Percentiles rank a stretch among this genome's conserved stretches.
Conservation (phyloP, 1,140 invertebrate genomes). For the Ostrea denselamellosa region DNA sequence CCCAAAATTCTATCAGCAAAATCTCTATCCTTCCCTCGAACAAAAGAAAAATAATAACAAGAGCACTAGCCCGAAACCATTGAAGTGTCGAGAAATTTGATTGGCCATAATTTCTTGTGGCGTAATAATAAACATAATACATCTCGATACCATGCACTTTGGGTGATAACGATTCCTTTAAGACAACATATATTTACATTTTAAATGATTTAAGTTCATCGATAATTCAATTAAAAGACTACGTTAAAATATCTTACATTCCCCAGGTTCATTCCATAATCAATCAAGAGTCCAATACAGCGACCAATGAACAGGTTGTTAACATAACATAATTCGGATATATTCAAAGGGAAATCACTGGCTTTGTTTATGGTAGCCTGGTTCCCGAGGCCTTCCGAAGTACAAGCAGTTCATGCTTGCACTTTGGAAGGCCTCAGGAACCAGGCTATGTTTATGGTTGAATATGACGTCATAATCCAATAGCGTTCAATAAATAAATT, state of each 20-base stretch:
- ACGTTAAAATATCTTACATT: neutral
- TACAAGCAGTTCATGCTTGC: too few species aligned
- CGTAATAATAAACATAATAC: constrained; percentile 34
- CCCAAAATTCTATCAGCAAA: constrained; percentile 19
- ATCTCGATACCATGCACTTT: neutral
- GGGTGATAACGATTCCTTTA: neutral
- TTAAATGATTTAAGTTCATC: too few species aligned
- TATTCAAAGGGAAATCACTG: constrained; percentile 23
- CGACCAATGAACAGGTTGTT: neutral
- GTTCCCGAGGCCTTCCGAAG: too few species aligned
- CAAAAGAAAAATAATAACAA: constrained; percentile 40
- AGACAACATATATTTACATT: neutral
- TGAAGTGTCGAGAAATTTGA: constrained; percentile 17
- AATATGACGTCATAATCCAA: constrained; percentile 8
- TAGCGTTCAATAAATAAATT: too few species aligned
- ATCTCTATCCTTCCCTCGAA: constrained; percentile 26
- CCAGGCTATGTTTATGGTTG: constrained; percentile 15
- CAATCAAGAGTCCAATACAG: neutral
- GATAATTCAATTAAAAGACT: too few species aligned
- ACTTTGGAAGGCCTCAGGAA: too few species aligned
- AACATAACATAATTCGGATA: neutral
- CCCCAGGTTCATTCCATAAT: neutral
- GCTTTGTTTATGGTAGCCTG: constrained; percentile 23
- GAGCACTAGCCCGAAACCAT: neutral
- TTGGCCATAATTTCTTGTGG: constrained; percentile 19